Conservation (phyloP, 2,797 vertebrate species). For the Gadopsis bispinosus region DNA sequence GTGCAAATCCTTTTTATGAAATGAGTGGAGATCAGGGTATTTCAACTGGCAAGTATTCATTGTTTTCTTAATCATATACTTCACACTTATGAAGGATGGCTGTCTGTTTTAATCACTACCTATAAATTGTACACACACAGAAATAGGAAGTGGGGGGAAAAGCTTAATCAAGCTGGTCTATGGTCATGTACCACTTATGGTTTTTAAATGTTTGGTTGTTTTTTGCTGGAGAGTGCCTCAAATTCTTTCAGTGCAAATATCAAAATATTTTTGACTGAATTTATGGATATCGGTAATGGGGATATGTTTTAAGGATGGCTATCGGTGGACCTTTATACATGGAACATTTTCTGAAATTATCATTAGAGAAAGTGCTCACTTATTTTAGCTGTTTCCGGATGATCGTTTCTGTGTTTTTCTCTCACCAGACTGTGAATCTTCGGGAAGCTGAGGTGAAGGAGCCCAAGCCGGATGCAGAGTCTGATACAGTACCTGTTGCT, state of each 20-base stretch:
- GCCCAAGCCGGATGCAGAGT: conserved; percentile 56
- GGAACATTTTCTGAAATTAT: background rate
- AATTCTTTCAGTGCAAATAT: background rate
- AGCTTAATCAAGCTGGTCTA: background rate
- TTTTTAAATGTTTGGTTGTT: background rate
- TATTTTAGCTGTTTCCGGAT: background rate
- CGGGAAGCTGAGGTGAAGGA: conserved; percentile 73
- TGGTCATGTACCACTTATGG: background rate
- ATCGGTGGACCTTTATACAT: background rate
- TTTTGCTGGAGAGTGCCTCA: background rate
- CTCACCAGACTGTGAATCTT: conserved; percentile 83
- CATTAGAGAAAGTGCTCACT: background rate
- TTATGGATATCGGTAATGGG: background rate
- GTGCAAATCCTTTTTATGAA: background rate
- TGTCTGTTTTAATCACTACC: background rate
- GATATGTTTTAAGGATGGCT: background rate
- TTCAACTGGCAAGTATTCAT: background rate
- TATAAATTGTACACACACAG: background rate
- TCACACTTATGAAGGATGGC: background rate
- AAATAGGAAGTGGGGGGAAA: background rate
- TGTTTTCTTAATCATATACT: background rate
- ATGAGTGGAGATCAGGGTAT: background rate
- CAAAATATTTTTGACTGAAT: background rate
- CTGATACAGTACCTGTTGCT: conserved; percentile 47
- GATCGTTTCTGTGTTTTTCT: conserved; percentile 2